phyloP scores from a whole-genome alignment of 1,140 invertebrate species.

The Drosophila kepulauana region DNA sequence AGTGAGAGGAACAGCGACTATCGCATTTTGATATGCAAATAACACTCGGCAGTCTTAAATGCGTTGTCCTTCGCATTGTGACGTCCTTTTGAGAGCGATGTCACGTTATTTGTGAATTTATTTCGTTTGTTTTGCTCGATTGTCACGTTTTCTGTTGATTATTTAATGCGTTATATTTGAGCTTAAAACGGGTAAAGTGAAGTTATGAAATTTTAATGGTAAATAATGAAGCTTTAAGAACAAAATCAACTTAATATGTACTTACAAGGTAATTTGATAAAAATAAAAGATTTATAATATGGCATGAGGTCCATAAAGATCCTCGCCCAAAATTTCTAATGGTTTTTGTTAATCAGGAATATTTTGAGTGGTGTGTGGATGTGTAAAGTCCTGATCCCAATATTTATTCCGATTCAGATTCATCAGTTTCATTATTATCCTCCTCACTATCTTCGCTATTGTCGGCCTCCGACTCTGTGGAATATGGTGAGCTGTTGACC shows the following conservation, averaged over 20 bases:
- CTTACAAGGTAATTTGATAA: neutral
- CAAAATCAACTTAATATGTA: neutral
- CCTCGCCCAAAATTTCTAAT: too few relatives aligned
- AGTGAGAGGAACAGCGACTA: conserved; percentile 17
- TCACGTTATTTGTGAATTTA: conserved; percentile 67
- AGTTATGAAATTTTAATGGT: too few relatives aligned
- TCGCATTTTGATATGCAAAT: conserved; percentile 72
- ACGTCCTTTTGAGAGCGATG: conserved; percentile 40
- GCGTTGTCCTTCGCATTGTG: conserved; percentile 43
- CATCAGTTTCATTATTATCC: neutral
- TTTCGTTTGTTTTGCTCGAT: conserved; percentile 70
- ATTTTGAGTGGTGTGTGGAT: neutral
- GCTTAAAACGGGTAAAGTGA: neutral
- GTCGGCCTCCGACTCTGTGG: conserved; percentile 14
- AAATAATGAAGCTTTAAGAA: conserved; percentile 2
- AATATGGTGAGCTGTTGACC: neutral
- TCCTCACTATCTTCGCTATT: conserved; percentile 32
- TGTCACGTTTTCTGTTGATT: conserved; percentile 74
- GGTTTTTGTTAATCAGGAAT: conserved; percentile 4
- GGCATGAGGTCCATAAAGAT: too few relatives aligned
- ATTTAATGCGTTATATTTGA: conserved; percentile 46
- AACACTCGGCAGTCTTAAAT: conserved; percentile 49
- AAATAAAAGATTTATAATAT: too few relatives aligned
- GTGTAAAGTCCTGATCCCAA: neutral
- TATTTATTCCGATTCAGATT: conserved; percentile 27